These are phyloP conservation scores for Scaptomyza tumidula DNA, from an alignment of 2,888 invertebrate genomes.

Conservation along the genomic window DNA sequence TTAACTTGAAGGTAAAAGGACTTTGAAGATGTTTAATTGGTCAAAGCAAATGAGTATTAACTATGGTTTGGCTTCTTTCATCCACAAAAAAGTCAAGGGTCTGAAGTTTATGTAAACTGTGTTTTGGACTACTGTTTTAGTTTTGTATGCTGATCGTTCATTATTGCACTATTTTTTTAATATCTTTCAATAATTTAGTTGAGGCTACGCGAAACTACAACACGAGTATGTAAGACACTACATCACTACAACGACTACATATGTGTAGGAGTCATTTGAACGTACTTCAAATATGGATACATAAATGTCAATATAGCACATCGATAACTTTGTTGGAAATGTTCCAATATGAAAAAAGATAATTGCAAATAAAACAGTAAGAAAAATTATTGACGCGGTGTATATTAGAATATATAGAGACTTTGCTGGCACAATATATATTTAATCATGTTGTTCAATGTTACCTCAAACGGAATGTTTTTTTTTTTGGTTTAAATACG, in stretches of 20 bases:
- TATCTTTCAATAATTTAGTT: background rate
- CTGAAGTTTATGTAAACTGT: no score
- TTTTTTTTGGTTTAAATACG: no score
- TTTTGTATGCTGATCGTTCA: background rate
- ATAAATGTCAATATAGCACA: conserved; percentile 1
- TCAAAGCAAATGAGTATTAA: no score
- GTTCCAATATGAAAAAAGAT: background rate
- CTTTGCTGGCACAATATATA: background rate
- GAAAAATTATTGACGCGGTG: background rate
- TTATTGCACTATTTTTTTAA: conserved; percentile 18
- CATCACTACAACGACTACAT: conserved; percentile 39
- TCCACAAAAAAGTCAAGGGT: no score
- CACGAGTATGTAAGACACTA: conserved; percentile 19
- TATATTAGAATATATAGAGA: no score
- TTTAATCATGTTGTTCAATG: background rate
- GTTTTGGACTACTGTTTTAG: no score
- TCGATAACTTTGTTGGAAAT: no score
- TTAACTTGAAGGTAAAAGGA: no score
- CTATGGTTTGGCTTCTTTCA: no score
- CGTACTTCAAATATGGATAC: conserved; percentile 6
- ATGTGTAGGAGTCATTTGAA: conserved; percentile 10
- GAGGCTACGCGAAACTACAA: conserved; percentile 9
- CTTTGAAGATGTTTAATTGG: no score
- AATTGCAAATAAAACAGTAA: background rate
- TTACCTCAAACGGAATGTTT: conserved; percentile 12